Conservation (phyloP, 1,140 invertebrate species). For the Musca domestica region DNA sequence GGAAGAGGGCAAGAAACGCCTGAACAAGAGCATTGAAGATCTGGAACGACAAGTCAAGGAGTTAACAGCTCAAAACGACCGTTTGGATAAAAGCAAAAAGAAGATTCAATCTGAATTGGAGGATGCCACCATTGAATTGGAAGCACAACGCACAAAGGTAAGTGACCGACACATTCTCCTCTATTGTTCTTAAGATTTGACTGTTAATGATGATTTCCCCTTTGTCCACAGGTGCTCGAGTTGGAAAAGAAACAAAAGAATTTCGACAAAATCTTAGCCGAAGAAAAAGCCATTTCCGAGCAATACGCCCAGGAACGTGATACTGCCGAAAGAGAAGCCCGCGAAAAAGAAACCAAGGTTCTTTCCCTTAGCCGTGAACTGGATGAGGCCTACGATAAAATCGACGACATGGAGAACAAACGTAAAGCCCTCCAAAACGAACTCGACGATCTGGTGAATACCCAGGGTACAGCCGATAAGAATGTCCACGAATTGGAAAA, state of each 20-base stretch:
- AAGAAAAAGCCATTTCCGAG: slow-evolving; percentile 90
- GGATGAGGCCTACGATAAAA: slow-evolving; percentile 84
- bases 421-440: slow-evolving; percentile 84
- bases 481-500: slow-evolving; percentile 98
- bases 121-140: slow-evolving; percentile 85
- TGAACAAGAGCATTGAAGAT: slow-evolving; percentile 84
- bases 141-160: slow-evolving; percentile 80
- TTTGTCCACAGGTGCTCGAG: slow-evolving; percentile 64
- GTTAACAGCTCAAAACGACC: slow-evolving; percentile 84
- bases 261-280: slow-evolving; percentile 92
- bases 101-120: slow-evolving; percentile 94
- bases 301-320: slow-evolving; percentile 84
- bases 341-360: slow-evolving; percentile 95
- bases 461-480: slow-evolving; percentile 95
- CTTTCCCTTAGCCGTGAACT: slow-evolving; percentile 85
- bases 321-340: slow-evolving; percentile 86
- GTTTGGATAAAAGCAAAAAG: slow-evolving; percentile 95
- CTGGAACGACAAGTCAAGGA: slow-evolving; percentile 85
- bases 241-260: slow-evolving; percentile 98
- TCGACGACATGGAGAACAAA: slow-evolving; percentile 86
- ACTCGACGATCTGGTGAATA: slow-evolving; percentile 90
- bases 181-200: no score
- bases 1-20: slow-evolving; percentile 89
- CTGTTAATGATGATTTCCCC: neutral
- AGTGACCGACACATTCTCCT: neutral